Evolutionary conservation across 92 coral and sea anemone genomes (phyloP).

Genomic region (Heteractis magnifica): DNA sequence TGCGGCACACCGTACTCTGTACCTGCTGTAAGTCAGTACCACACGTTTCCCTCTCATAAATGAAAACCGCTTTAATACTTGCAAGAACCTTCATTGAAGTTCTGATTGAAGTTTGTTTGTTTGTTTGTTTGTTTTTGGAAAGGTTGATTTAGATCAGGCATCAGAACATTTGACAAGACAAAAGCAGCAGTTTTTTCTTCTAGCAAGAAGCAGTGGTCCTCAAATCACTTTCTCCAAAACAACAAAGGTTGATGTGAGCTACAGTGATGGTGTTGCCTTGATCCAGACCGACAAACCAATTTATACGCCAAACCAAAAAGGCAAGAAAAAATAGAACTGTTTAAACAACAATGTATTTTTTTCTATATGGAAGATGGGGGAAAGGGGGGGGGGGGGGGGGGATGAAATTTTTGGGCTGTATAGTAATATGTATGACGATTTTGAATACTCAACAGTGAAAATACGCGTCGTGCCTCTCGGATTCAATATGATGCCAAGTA

Average conservation of each 20-base stretch:
- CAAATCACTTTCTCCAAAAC: slow-evolving; percentile 60
- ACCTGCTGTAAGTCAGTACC: no score
- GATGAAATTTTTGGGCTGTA: no score
- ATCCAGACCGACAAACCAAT: slow-evolving; percentile 93
- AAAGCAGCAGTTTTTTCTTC: slow-evolving; percentile 76
- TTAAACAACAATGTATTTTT: no score
- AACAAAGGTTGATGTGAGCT: slow-evolving; percentile 65
- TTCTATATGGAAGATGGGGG: no score
- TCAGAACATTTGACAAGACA: slow-evolving; percentile 35
- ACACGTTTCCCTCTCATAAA: no score
- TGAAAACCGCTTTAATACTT: no score
- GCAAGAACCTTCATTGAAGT: background rate
- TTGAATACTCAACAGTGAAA: slow-evolving; percentile 51
- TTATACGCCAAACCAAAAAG: slow-evolving; percentile 82
- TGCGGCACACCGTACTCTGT: no score
- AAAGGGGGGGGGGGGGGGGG: no score
- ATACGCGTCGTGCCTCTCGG: slow-evolving; percentile 77
- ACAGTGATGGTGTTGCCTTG: slow-evolving; percentile 73
- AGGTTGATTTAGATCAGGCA: background rate
- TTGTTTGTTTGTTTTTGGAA: background rate
- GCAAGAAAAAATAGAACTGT: slow-evolving; percentile 13
- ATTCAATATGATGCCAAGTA: slow-evolving; percentile 66
- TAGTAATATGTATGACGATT: background rate
- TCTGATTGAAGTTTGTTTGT: background rate
- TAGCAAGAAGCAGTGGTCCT: slow-evolving; percentile 66